phyloP scores from a whole-genome alignment of 2,797 vertebrate genomes.

The Lepus oiostolus region DNA sequence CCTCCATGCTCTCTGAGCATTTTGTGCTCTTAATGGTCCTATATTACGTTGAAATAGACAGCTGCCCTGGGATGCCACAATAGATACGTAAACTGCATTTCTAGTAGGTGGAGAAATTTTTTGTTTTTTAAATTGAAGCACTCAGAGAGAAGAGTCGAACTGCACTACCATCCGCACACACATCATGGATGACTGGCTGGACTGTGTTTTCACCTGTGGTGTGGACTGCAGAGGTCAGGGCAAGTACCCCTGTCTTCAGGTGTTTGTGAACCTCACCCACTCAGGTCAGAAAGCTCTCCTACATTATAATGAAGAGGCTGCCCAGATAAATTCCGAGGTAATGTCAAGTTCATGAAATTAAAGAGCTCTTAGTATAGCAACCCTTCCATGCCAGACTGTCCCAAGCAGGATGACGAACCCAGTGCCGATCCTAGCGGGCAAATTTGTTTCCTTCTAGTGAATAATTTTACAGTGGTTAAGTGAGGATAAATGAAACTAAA shows the following conservation, averaged over 20 bases:
- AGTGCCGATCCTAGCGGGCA: neutral
- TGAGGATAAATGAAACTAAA: slow-evolving; percentile 14
- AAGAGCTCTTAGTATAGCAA: neutral
- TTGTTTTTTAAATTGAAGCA: slow-evolving; percentile 82
- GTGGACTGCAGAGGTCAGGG: slow-evolving; percentile 83
- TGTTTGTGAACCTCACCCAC: slow-evolving; percentile 88
- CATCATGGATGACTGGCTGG: slow-evolving; percentile 88
- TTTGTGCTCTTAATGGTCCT: neutral
- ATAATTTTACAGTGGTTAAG: neutral
- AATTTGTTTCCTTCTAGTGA: neutral
- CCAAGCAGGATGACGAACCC: neutral
- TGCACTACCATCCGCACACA: slow-evolving; percentile 88
- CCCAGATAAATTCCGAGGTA: slow-evolving; percentile 90
- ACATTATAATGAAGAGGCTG: slow-evolving; percentile 90
- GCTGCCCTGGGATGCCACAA: neutral
- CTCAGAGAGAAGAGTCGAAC: slow-evolving; percentile 88
- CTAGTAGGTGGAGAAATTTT: slow-evolving; percentile 7
- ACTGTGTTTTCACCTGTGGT: slow-evolving; percentile 84
- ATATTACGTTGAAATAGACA: neutral
- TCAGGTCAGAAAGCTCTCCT: slow-evolving; percentile 87
- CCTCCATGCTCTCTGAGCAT: neutral
- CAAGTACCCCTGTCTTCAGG: slow-evolving; percentile 90
- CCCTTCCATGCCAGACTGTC: neutral
- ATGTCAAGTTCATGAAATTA: neutral
- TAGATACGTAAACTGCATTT: neutral